These are phyloP conservation scores for Pachyuromys duprasi DNA, from an alignment of 2,797 vertebrate species.

Conservation along the genomic window DNA sequence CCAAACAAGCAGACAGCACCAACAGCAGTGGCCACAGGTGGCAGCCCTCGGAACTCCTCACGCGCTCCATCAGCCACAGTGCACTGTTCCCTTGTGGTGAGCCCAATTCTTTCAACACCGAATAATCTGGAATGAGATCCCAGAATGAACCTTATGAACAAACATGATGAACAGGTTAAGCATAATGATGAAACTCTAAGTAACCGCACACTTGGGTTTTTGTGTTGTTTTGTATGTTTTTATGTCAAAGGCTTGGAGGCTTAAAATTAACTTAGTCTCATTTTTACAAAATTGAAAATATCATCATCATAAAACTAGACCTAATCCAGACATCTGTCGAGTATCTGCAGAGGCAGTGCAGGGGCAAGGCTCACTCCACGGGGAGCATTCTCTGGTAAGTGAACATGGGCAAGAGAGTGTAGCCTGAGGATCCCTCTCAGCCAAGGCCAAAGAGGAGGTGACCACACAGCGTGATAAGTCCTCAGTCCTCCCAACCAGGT, in stretches of 20 bases:
- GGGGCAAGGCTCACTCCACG: background rate
- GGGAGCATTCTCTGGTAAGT: background rate
- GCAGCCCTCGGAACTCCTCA: background rate
- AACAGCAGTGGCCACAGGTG: background rate
- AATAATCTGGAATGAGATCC: background rate
- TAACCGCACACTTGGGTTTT: background rate
- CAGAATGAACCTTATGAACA: background rate
- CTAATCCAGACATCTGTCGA: background rate
- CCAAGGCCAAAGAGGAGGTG: background rate
- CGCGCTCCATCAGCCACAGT: background rate
- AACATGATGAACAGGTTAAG: rapidly evolving
- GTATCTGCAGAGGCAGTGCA: too few species aligned
- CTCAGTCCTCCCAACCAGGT: background rate
- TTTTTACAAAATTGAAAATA: background rate
- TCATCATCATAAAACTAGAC: background rate
- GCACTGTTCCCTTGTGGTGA: rapidly evolving
- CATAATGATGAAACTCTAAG: background rate
- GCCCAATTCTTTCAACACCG: background rate
- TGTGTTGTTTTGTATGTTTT: background rate
- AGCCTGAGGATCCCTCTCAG: too few species aligned
- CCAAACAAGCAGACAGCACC: background rate
- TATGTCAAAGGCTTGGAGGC: background rate
- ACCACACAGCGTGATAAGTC: background rate
- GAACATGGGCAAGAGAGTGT: background rate
- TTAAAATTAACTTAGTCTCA: background rate